phyloP scores from a whole-genome alignment of 1,140 invertebrate species.

The Tetramorium alpestre region DNA sequence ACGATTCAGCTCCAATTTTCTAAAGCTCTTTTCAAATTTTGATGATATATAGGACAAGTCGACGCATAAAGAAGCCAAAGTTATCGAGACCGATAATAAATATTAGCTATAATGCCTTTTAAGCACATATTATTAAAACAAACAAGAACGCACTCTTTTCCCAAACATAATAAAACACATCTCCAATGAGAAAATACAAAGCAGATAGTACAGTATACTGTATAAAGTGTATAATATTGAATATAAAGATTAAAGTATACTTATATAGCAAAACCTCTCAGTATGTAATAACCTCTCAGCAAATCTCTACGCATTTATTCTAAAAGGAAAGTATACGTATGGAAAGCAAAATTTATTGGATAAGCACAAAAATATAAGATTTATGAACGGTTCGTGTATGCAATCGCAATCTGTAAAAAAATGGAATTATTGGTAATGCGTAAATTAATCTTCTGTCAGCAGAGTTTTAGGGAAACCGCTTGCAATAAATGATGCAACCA shows the following conservation, averaged over 20 bases:
- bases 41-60: slow-evolving; percentile 27
- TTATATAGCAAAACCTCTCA: neutral
- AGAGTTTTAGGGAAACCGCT: neutral
- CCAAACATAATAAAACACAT: too few species aligned
- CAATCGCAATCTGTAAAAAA: neutral
- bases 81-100: slow-evolving; percentile 23
- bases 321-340: neutral
- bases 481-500: neutral
- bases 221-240: neutral
- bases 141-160: neutral
- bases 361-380: neutral
- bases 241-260: neutral
- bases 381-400: neutral
- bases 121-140: neutral
- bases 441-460: neutral
- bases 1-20: slow-evolving; percentile 36
- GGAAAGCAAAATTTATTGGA: neutral
- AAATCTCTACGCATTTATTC: neutral
- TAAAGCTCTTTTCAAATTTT: slow-evolving; percentile 39
- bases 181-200: neutral
- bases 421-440: neutral
- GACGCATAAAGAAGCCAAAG: neutral
- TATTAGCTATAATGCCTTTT: neutral
- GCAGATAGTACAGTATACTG: neutral
- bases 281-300: neutral